These are phyloP conservation scores for Thereva unica DNA, from an alignment of 2,888 invertebrate genomes.

Conservation along the genomic window DNA sequence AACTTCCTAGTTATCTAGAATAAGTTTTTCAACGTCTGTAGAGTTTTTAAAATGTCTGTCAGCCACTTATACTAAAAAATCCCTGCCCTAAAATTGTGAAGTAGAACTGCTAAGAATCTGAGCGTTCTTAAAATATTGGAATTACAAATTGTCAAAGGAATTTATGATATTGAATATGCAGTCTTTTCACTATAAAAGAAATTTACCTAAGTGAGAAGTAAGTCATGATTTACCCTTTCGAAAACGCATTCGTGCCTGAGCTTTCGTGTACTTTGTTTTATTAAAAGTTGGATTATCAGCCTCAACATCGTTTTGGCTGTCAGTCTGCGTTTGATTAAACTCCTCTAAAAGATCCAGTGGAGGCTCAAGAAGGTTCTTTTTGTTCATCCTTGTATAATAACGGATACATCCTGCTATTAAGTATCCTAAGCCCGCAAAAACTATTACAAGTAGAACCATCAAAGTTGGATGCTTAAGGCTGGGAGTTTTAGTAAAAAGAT, in stretches of 20 bases:
- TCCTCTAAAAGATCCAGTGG: slow-evolving; percentile 59
- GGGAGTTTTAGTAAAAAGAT: slow-evolving; percentile 67
- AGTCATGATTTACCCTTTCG: slow-evolving; percentile 70
- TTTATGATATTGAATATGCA: neutral
- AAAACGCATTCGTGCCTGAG: slow-evolving; percentile 74
- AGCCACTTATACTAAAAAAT: too few relatives aligned
- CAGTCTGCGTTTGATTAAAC: slow-evolving; percentile 27
- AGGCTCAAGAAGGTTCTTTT: slow-evolving; percentile 61
- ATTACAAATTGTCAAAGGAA: too few relatives aligned
- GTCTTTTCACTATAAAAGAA: slow-evolving; percentile 18
- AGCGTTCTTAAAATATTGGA: too few relatives aligned
- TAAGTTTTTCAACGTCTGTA: too few relatives aligned
- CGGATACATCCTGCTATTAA: slow-evolving; percentile 65
- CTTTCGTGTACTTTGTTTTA: slow-evolving; percentile 68
- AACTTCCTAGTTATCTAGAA: too few relatives aligned
- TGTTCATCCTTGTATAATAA: slow-evolving; percentile 61
- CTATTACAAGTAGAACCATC: slow-evolving; percentile 72
- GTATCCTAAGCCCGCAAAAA: slow-evolving; percentile 70
- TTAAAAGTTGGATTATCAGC: slow-evolving; percentile 45
- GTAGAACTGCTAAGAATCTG: too few relatives aligned
- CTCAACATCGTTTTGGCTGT: slow-evolving; percentile 43
- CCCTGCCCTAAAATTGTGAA: too few relatives aligned
- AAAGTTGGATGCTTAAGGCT: slow-evolving; percentile 70
- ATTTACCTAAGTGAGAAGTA: neutral
- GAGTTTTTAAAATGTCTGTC: too few relatives aligned